These are phyloP conservation scores for Pseudomyrmex pallidus DNA, from an alignment of 1,140 invertebrate genomes.

Conservation along the genomic window DNA sequence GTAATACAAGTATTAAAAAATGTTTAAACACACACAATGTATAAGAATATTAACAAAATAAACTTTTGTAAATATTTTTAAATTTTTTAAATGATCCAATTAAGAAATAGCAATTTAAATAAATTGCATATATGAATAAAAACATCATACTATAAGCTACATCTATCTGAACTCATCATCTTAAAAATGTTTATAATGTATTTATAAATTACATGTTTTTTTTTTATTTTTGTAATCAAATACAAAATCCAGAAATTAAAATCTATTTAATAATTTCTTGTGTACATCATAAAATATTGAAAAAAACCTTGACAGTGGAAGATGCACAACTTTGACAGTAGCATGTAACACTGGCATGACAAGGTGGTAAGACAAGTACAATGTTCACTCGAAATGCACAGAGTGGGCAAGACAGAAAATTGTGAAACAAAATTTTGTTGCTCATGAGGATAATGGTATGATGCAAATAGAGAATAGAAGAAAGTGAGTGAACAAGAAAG, in stretches of 20 bases:
- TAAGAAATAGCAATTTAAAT: constrained; percentile 2
- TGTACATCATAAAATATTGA: constrained; percentile 18
- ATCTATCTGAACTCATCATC: neutral
- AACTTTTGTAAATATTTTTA: constrained; percentile 4
- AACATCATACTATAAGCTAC: no score
- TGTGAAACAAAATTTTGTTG: constrained; percentile 43
- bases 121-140: neutral
- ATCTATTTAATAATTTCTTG: neutral
- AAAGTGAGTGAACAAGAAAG: constrained; percentile 11
- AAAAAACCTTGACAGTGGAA: constrained; percentile 70
- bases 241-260: neutral
- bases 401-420: neutral
- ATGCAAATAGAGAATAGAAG: constrained; percentile 49
- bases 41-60: neutral
- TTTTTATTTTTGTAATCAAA: constrained; percentile 11
- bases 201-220: constrained; percentile 46
- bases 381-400: neutral
- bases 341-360: constrained; percentile 78
- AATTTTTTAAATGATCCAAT: neutral
- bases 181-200: constrained; percentile 27
- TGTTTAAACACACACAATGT: neutral
- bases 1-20: neutral
- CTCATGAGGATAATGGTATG: constrained; percentile 52
- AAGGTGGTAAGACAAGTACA: neutral
- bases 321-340: constrained; percentile 78